Conservation (phyloP, 2,113 vertebrate genomes). For the Gymnogyps californianus region DNA sequence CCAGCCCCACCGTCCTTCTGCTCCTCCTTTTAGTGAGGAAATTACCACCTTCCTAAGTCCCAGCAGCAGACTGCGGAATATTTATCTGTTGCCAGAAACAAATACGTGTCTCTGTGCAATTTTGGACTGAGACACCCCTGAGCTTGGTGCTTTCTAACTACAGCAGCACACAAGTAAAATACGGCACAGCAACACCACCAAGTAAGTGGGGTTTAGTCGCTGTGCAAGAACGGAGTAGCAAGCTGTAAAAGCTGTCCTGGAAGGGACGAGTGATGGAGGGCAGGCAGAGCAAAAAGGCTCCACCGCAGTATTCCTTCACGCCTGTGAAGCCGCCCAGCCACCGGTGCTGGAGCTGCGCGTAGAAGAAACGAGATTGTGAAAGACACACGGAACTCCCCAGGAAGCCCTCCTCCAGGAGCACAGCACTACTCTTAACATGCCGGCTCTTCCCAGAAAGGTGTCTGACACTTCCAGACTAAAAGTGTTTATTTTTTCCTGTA, state of each 20-base stretch:
- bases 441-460: too few species aligned
- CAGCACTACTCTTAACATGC: not conserved
- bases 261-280: fast-evolving
- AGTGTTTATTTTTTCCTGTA: not conserved
- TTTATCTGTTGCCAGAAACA: not conserved
- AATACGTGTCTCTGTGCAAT: fast-evolving
- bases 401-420: not conserved
- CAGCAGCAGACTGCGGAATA: not conserved
- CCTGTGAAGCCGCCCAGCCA: not conserved
- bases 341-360: too few species aligned
- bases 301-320: not conserved
- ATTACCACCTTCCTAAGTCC: not conserved
- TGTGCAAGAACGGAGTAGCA: not conserved
- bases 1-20: not conserved
- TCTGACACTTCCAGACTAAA: not conserved
- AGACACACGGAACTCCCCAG: not conserved
- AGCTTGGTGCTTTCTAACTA: not conserved
- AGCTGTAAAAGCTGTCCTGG: not conserved
- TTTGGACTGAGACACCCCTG: too few species aligned
- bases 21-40: not conserved
- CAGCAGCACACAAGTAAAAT: fast-evolving
- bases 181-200: fast-evolving
- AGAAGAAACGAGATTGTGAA: not conserved
- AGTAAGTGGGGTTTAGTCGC: fast-evolving
- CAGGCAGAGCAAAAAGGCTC: fast-evolving